Evolutionary conservation across 2,888 invertebrate species (phyloP), one percentile per base, ranked within the genome.

Genomic region (Brachyptera putata): DNA sequence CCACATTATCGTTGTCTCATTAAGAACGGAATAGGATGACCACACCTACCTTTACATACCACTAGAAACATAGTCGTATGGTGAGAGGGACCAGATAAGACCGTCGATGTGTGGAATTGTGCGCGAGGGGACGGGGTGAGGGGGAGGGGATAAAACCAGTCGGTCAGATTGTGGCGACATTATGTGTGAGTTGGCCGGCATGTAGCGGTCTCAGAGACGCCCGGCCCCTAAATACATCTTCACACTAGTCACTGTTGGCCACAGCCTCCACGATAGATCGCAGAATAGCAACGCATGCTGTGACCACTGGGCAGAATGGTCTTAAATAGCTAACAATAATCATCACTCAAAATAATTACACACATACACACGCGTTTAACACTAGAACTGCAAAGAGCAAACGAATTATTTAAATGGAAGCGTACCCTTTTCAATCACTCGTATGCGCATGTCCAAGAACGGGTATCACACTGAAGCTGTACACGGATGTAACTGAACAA

Each of bases 1-100:
- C 41, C 37, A 53, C 59, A 59, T 55, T 53, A 53, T 18, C 39
- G 49, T 39, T 59, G 59, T 59, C 59, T 59, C 59, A 59, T 59
- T 59, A 59, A 49, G 39, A 30, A 25, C 18, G 50, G 39, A 50
- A 50, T 58, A 50, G 50, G 50, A 37, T 50, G 58, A 21, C 59
- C 59, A 53, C 59, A 41, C 59, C 59, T 41, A 43, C 43, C 30
- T 43, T 43, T 14, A 43, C 18, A 43, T 21, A 43, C 16, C 43
- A 43, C 43, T 43, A 43, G 21, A 43, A 43, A 43, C 43, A 43
- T 16, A 43, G 43, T 18, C 30, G 11, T 21, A 21, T 43, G 43
- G 43, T 18, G 43, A 18, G 43, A 43, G 21, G 43, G 11, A 11
- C 43, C 18, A 43, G 43, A 43, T 43, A 43, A 43, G 43, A 43